Evolutionary conservation across 2,888 invertebrate genomes (phyloP).

Genomic region (Temnothorax rugatulus): DNA sequence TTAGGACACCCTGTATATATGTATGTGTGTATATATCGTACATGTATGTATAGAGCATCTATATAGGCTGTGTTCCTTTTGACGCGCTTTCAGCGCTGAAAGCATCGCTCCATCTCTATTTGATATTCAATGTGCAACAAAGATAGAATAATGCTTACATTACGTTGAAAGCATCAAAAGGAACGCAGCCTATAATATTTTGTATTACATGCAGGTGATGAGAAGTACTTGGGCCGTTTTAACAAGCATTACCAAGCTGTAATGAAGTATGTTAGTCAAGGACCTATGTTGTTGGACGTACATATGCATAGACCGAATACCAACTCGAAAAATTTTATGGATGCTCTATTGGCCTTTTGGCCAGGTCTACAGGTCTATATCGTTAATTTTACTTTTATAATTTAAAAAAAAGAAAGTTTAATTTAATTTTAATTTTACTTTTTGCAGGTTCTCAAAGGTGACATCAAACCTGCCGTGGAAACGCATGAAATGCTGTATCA

Average conservation of each 20-base stretch:
- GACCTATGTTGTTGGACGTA: slow-evolving; percentile 98
- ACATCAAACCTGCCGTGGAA: slow-evolving; percentile 98
- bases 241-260: slow-evolving; percentile 98
- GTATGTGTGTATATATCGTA: too few species aligned
- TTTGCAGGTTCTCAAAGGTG: slow-evolving; percentile 92
- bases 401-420: neutral
- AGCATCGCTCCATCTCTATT: too few species aligned
- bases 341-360: slow-evolving; percentile 99
- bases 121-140: too few species aligned
- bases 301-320: slow-evolving; percentile 98
- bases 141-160: too few species aligned
- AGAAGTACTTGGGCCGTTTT: slow-evolving; percentile 96
- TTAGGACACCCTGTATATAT: too few species aligned
- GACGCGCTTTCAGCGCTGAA: too few species aligned
- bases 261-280: slow-evolving; percentile 98
- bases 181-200: too few species aligned
- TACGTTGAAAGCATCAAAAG: too few species aligned
- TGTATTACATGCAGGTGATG: slow-evolving; percentile 88
- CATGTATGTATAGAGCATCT: too few species aligned
- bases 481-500: slow-evolving; percentile 99
- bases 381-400: slow-evolving; percentile 79
- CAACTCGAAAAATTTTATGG: slow-evolving; percentile 98
- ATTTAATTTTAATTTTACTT: slow-evolving; percentile 31
- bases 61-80: too few species aligned
- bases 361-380: slow-evolving; percentile 96